Conservation (phyloP, 1,140 invertebrate species). For the Scaptodrosophila lebanonensis region DNA sequence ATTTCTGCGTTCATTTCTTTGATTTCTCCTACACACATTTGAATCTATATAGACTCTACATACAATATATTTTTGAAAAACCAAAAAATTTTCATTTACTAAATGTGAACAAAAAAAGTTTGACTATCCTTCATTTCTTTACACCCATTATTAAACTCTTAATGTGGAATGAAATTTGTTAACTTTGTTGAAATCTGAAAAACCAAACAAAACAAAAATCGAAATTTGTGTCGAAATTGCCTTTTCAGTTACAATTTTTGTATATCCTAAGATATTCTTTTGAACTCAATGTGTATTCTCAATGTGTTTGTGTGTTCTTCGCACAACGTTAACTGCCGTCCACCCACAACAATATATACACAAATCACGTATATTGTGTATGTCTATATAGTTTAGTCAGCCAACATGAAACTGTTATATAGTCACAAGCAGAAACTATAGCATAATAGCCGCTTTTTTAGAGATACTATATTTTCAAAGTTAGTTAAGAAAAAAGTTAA, state of each 20-base stretch:
- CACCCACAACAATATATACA: conserved; percentile 25
- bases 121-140: conserved; percentile 24
- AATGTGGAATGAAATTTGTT: conserved; percentile 63
- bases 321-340: conserved; percentile 34
- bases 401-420: conserved; percentile 10
- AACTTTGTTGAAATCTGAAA: conserved; percentile 32
- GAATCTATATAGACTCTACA: conserved; percentile 2
- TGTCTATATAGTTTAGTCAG: conserved; percentile 8
- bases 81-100: conserved; percentile 1
- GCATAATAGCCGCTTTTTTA: conserved; percentile 14
- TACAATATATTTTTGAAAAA: conserved; percentile 6
- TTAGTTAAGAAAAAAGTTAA: conserved; percentile 10
- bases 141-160: conserved; percentile 46
- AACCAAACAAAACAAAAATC: no score
- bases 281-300: conserved; percentile 48
- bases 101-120: conserved; percentile 1
- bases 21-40: conserved; percentile 14
- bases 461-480: conserved; percentile 2
- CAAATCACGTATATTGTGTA: conserved; percentile 37
- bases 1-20: conserved; percentile 49
- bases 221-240: background rate
- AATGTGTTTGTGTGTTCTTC: conserved; percentile 57
- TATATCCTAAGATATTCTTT: background rate
- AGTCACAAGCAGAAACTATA: conserved; percentile 10
- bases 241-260: background rate